A percentile compares a stretch with the other conserved stretches of the same genome.
These are phyloP conservation scores for Pionites leucogaster DNA, from an alignment of 2,113 vertebrate genomes.

Conservation along the genomic window DNA sequence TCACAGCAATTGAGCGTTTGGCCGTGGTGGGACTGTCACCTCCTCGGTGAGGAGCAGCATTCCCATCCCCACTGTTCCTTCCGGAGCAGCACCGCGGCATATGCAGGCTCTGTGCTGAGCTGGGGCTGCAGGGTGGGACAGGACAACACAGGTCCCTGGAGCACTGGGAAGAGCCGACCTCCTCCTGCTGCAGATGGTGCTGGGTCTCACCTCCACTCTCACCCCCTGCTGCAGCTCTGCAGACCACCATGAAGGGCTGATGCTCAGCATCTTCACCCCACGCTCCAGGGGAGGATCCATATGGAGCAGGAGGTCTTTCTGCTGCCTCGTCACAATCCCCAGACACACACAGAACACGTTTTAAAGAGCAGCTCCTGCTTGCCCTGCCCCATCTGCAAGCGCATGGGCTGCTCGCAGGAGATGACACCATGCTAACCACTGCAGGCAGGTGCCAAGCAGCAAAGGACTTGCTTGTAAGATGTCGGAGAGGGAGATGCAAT, in stretches of 20 bases:
- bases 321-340: background rate
- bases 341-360: background rate
- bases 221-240: background rate
- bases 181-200: background rate
- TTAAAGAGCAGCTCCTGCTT: background rate
- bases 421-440: background rate
- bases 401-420: background rate
- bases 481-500: background rate
- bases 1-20: background rate
- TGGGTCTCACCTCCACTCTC: background rate
- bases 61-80: background rate
- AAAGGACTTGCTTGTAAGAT: background rate
- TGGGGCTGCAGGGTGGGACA: background rate
- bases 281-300: fast-evolving
- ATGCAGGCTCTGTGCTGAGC: background rate
- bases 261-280: background rate
- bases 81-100: fast-evolving
- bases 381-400: background rate
- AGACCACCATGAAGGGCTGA: background rate
- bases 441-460: background rate
- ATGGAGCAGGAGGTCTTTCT: background rate
- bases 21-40: background rate
- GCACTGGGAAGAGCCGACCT: fast-evolving
- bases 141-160: fast-evolving
- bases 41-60: background rate